Evolutionary conservation across 1,140 invertebrate genomes (phyloP), one percentile per base, ranked within the genome.

Genomic region (Lethrus apterus): DNA sequence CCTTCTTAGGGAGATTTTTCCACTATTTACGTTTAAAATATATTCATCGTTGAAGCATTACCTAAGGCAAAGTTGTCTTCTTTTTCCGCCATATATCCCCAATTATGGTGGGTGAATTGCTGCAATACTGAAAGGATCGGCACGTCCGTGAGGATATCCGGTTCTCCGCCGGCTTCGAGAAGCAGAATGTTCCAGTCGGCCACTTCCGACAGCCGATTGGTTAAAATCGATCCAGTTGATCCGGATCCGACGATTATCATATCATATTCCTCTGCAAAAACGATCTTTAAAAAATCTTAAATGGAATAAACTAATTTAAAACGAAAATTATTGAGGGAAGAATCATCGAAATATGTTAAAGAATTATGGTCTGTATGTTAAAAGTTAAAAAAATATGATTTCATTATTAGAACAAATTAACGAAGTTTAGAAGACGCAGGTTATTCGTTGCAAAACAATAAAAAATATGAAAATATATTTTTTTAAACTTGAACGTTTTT

Each of bases 191-290:
- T 26, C 38, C 38, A 42, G 4, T 29, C 24, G 7, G 21, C 15
- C 3, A 29, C 17, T n/a, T 42, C 24, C 5, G 38, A 42, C 7
- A 42, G 13, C 17, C 38, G 24, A 5, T 42, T 10, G 11, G 19
- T 18, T 10, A 42, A 15, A 7, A 19, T 15, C 7, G 38, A 42
- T 17, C 38, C 38, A 9, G 14, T 9, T 2, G 38, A 26, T 9
- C 38, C 38, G 9, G 21, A 21, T 8, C 38, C 38, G 2, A 42
- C 38, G 17, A 42, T 42, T 15, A 42, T 42, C 11, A 42, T 26
- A 13, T 42, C 38, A 17, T 42, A 42, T 3, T 13, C 18, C n/a
- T 42, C 38, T 42, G 7, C 11, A 42, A 42, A 15, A 29, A 41
- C n/a, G n/a, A n/a, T n/a, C n/a, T n/a, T n/a, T n/a, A n/a, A n/a